Evolutionary conservation across 2,797 vertebrate species (phyloP), one percentile per base, ranked within the genome.

Genomic region (Danio kyathit): DNA sequence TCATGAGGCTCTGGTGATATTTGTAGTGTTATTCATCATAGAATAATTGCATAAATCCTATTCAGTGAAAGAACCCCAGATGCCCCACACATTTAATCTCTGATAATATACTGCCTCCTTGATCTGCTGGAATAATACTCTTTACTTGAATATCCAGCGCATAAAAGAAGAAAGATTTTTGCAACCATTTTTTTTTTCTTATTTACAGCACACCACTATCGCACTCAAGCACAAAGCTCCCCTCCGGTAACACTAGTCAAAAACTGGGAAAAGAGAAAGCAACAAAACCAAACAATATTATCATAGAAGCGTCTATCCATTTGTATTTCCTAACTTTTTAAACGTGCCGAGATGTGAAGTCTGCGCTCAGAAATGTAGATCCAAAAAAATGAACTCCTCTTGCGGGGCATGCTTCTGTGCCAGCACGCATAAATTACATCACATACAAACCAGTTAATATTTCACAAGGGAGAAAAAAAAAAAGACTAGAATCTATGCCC

Each of bases 21-120:
- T 76, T 85, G 67, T 84, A 82, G 83, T 82, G 85, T 87, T 78
- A 87, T 85, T 85, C 80, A 76, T 86, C 80, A 79, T 52, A 61
- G 76, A 82, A 83, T 87, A 83, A 85, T 78, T 88, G 79, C 78
- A 81, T 83, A 73, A 69, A 76, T 80, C 80, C 75, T 78, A 46
- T 74, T 81, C 63, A 29, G 48, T 54, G 80, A 79, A 73, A 84
- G 72, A 81, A 82, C 40, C 74, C 44, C 6, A 67, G 77, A 81
- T 51, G 80, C 80, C 81, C 79, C 64, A 44, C 60, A 56, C 19
- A 67, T 76, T 76, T 61, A 70, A 74, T 74, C 71, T 74, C 74
- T 74, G 63, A 83, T 70, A 76, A 63, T 76, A 81, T 66, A 57
- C 44, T 46, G 69, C 40, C 80, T 69, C 17, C 59, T 72, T 64